These are phyloP conservation scores for Sebastes paucispinis DNA, from an alignment of 2,797 vertebrate genomes.

Conservation along the genomic window DNA sequence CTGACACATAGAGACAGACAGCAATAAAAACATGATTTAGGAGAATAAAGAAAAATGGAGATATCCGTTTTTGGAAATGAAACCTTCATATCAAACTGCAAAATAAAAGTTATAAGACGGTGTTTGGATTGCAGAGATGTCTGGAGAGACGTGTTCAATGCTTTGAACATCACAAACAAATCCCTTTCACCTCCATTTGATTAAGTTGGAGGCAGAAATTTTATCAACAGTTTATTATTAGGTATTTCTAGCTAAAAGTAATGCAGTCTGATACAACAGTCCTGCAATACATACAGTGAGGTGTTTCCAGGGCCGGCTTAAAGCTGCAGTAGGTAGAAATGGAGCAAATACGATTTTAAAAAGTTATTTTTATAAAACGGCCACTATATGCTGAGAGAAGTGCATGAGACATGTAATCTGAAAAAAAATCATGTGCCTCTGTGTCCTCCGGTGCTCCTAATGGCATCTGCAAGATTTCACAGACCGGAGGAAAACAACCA, in stretches of 20 bases:
- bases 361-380: too few species aligned
- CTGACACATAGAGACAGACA: too few species aligned
- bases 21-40: not conserved
- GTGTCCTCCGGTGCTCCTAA: too few species aligned
- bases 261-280: too few species aligned
- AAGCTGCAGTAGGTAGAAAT: not conserved
- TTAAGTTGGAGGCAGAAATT: not conserved
- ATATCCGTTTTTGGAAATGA: not conserved
- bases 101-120: not conserved
- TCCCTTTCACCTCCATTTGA: not conserved
- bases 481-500: too few species aligned
- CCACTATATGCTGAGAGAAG: too few species aligned
- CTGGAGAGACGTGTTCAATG: not conserved
- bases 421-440: too few species aligned
- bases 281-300: too few species aligned
- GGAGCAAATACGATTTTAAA: too few species aligned
- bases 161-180: not conserved
- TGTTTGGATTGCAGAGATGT: not conserved
- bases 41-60: not conserved
- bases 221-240: not conserved
- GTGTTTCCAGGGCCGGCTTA: not conserved
- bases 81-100: not conserved
- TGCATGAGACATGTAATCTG: too few species aligned
- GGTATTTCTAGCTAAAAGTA: too few species aligned
- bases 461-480: too few species aligned